Evolutionary conservation across 2,888 invertebrate species (phyloP), one percentile per base, ranked within the genome.

Genomic region (Drepana falcataria): DNA sequence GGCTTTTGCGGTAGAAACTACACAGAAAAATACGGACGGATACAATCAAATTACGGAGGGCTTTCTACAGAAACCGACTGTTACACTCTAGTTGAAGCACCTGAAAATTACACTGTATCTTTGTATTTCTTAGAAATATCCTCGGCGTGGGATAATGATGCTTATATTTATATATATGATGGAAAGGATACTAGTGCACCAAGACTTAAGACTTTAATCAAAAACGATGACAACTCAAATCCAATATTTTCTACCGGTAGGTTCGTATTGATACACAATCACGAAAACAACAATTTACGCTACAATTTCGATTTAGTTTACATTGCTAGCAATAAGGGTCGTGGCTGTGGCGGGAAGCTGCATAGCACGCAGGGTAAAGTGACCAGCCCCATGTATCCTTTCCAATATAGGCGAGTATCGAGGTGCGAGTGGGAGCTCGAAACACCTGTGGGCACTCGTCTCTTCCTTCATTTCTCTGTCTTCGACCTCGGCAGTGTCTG

Each of bases 401-500:
- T 74, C n/a, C 62, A 72, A 37, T 89, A 84, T 60, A 78, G 88
- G 41, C 68, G 74, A 48, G 69, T 65, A 53, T 68, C 72, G 0
- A 71, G 74, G 4, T 91, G 91, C 57, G 84, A 85, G 58, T 91
- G 89, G 89, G 83, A 86, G 53, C 60, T 91, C 0, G 81, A 86
- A 66, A 88, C 90, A 2, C 84, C 86, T 0, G 33, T 63, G 2
- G 71, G 75, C 3, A 82, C 86, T 2, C 76, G 66, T 6, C 55
- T 91, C 35, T 59, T 66, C 37, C 60, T 89, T 40, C 77, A 69
- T 55, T 85, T 89, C 64, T 57, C 68, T 78, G 90, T 84, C 48
- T 94, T 94, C 73, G 94, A 94, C 66, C 85, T 96, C 65, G 95
- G 95, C 35, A 85, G 83, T 57, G 85, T 85, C 9, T 96, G 96